Evolutionary conservation across 1,140 invertebrate species (phyloP), one percentile per base, ranked within the genome.

Genomic region (Andricus grossulariae): DNA sequence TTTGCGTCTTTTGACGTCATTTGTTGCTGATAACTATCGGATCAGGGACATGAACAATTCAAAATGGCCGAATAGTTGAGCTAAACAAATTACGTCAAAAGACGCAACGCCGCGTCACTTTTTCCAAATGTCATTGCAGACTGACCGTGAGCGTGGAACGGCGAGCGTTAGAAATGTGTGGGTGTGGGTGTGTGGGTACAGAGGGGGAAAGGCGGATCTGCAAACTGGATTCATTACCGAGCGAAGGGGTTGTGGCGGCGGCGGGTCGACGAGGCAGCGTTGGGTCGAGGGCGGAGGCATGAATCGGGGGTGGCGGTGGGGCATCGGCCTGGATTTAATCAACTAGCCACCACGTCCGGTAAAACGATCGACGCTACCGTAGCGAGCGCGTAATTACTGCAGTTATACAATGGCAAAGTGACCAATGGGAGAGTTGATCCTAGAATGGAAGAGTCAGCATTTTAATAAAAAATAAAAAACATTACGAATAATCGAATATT

Each of bases 221-320:
- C 77, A 84, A 84, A 82, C 80, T 84, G 80, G 80, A 84, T 84
- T 84, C 82, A 84, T 84, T 84, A 84, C 78, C 72, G 73, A 81
- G 82, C 76, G 83, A 82, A 82, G 83, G 60, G 80, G 83, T 81
- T 84, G 83, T 32, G 73, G 73, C 60, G 55, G 71, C 49, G 71
- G 73, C 75, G 80, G 80, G 79, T 77, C 77, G 78, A 79, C 80
- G 78, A 76, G 71, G 79, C 10, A 76, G 70, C 73, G 25, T 39
- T 25, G 60, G 60, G 60, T 66, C 25, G 60, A 39, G 79, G 78
- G 80, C 78, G 80, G 78, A 60, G 76, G 57, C 77, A 66, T 10
- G 60, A 66, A n/a, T 16, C 21, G 25, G 21, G 78, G 78, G 80
- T 77, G 80, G 78, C 52, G 76, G 55, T 11, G 25, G 21, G 57